Conservation (phyloP, 2,113 vertebrate species). For the Nycticorax nycticorax region DNA sequence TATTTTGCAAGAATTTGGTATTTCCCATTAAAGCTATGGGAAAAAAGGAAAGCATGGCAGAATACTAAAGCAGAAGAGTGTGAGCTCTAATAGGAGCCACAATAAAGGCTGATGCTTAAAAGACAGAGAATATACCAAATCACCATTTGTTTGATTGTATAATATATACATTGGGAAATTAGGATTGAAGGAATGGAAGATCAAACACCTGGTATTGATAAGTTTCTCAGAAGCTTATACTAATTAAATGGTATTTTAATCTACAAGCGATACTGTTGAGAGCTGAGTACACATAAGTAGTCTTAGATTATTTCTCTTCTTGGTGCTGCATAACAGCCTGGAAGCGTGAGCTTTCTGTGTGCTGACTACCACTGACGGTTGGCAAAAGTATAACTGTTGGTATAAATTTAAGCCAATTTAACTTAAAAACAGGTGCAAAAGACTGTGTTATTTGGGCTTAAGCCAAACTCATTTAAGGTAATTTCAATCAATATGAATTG, state of each 20-base stretch:
- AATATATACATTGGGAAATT: not conserved
- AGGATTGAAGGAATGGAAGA: not conserved
- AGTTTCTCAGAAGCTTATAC: not conserved
- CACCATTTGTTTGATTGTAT: not conserved
- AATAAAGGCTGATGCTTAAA: not conserved
- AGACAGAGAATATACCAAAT: not conserved
- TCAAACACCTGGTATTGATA: not conserved
- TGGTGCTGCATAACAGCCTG: not conserved
- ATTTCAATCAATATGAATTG: constrained; percentile 65
- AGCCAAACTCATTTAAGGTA: constrained; percentile 59
- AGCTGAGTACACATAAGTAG: not conserved
- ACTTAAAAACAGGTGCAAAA: constrained; percentile 62
- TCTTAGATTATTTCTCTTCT: not conserved
- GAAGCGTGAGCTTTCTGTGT: not conserved
- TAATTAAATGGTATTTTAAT: not conserved
- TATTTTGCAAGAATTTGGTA: not conserved
- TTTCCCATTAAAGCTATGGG: not conserved
- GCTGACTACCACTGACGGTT: not conserved
- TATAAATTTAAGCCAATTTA: constrained; percentile 43
- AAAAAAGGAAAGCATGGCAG: not conserved
- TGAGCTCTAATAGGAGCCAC: not conserved
- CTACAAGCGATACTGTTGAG: not conserved
- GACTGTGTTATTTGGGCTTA: constrained; percentile 26
- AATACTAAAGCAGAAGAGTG: not conserved
- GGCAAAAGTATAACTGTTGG: not conserved